Evolutionary conservation across 1,140 invertebrate genomes (phyloP).

Genomic region (Oscheius sp.): DNA sequence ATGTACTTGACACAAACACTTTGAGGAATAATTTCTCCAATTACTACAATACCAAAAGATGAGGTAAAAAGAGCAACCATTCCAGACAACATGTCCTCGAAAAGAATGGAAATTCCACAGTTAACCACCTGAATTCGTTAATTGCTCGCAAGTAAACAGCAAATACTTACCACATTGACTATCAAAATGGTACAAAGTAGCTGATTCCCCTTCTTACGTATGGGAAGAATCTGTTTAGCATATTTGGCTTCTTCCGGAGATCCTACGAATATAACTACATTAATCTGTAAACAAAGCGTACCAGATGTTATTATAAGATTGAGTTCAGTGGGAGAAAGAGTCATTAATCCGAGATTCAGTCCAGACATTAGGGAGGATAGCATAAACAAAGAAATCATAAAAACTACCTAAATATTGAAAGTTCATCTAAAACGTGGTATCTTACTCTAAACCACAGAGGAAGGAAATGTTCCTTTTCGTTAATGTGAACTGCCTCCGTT

Average conservation of each 20-base stretch:
- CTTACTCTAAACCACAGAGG: background rate
- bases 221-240: slow-evolving; percentile 52
- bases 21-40: slow-evolving; percentile 67
- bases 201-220: slow-evolving; percentile 49
- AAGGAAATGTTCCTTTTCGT: background rate
- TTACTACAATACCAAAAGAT: slow-evolving; percentile 66
- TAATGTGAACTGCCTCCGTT: slow-evolving; percentile 14
- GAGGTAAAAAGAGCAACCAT: slow-evolving; percentile 64
- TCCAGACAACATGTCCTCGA: slow-evolving; percentile 62
- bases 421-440: too few species aligned
- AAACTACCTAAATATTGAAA: slow-evolving; percentile 66
- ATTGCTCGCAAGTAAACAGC: background rate
- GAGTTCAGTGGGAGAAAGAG: slow-evolving; percentile 67
- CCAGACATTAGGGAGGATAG: slow-evolving; percentile 92
- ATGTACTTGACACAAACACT: slow-evolving; percentile 64
- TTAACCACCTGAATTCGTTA: slow-evolving; percentile 57
- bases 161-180: slow-evolving; percentile 64
- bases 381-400: slow-evolving; percentile 75
- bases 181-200: slow-evolving; percentile 62
- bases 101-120: slow-evolving; percentile 62
- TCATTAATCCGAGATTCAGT: slow-evolving; percentile 92
- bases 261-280: slow-evolving; percentile 39
- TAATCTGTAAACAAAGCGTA: slow-evolving; percentile 24
- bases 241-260: slow-evolving; percentile 48
- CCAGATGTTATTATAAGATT: slow-evolving; percentile 53